Evolutionary conservation across 2,797 vertebrate genomes (phyloP), one percentile per base, ranked within the genome.

Genomic region (Tympanoctomys barrerae): DNA sequence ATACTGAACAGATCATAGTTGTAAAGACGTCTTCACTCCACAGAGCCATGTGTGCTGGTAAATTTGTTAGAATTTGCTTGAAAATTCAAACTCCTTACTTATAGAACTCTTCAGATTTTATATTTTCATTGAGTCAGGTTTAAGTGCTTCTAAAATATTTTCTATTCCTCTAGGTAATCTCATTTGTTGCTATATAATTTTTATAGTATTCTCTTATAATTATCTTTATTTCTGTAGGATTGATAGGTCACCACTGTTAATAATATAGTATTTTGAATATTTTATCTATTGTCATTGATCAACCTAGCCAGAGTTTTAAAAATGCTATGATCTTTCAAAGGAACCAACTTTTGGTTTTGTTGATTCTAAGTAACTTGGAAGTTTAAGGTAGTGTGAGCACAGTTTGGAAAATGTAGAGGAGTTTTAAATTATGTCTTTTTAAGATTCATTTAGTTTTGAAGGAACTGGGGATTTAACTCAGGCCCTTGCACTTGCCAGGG

Each of bases 341-440:
- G 42, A n/a, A 66, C 64, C 28, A 70, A 28, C 9, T 59, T 79
- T 68, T 68, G 19, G 18, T 33, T 68, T 78, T 68, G n/a, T 33
- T 78, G n/a, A 36, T 2, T 68, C 39, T 80, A 87, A 83, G 8
- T 87, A 39, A 68, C 49, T 73, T 66, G 5, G 71, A 80, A 94
- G 61, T 73, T 86, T 70, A 87, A 57, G 90, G n/a, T 66, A 62
- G 8, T n/a, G 57, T 75, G 24, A 61, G 52, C n/a, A 64, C 22
- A 92, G 31, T n/a, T 87, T 87, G 18, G 26, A 26, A 90, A 66
- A 33, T 66, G 66, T 90, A 83, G 7, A 75, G 13, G 95, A 28
- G 28, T 19, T 92, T 80, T 57, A 39, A 84, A 77, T 39, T 70
- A 42, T 71, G 22, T 22, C 28, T 54, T 54, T 71, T 39, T 39